These are phyloP conservation scores for Aethina tumida DNA, from an alignment of 1,140 invertebrate species.

Conservation along the genomic window DNA sequence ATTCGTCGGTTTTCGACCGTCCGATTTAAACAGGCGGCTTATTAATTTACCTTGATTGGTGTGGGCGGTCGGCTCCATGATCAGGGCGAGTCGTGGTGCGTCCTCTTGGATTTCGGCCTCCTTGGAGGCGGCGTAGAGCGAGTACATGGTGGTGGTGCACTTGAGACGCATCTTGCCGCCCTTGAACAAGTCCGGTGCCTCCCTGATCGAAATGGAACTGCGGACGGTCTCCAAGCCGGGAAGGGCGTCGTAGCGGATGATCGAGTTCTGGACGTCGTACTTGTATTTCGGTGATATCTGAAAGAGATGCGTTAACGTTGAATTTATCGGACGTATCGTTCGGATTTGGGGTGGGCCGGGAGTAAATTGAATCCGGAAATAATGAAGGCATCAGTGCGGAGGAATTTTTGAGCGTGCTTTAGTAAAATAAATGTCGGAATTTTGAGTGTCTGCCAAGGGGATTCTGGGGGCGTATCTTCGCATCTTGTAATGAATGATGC, in stretches of 20 bases:
- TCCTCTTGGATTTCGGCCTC: conserved; percentile 37
- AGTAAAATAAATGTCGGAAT: background rate
- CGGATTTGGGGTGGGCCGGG: background rate
- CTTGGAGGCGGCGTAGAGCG: conserved; percentile 31
- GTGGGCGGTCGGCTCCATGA: conserved; percentile 36
- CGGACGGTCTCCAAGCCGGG: conserved; percentile 34
- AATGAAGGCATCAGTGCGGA: no score
- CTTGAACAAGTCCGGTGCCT: conserved; percentile 33
- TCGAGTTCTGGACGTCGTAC: conserved; percentile 19
- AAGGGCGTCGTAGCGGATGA: conserved; percentile 27
- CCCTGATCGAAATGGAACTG: conserved; percentile 32
- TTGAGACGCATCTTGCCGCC: conserved; percentile 36
- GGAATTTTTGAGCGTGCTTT: no score
- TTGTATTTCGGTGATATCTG: conserved; percentile 14
- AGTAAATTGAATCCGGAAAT: background rate
- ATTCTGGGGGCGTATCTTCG: no score
- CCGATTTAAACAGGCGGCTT: no score
- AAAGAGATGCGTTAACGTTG: conserved; percentile 8
- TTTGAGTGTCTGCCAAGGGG: background rate
- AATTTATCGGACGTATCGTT: background rate
- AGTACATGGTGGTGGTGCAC: conserved; percentile 39
- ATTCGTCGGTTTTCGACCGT: no score
- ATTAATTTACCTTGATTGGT: conserved; percentile 28
- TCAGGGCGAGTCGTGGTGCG: conserved; percentile 37
- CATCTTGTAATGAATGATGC: no score